phyloP scores from a whole-genome alignment of 2,888 invertebrate genomes.

The Caenorhabditis becei region DNA sequence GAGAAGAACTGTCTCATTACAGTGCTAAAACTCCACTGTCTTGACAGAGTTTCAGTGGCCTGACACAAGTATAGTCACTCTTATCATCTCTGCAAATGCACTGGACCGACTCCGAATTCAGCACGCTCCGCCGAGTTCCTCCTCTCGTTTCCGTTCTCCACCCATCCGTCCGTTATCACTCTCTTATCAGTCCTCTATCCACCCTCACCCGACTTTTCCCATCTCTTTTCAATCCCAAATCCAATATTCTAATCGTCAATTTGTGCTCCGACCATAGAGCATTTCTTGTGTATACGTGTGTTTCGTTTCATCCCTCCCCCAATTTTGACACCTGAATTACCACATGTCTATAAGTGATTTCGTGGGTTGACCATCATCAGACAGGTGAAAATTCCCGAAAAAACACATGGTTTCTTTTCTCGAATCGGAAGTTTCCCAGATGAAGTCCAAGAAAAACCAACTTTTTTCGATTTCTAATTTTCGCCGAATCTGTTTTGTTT shows the following conservation, averaged over 20 bases:
- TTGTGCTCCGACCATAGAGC: slow-evolving; percentile 13
- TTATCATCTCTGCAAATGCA: background rate
- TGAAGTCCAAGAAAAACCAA: slow-evolving; percentile 1
- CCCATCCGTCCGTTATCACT: background rate
- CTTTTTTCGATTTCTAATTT: slow-evolving; percentile 1
- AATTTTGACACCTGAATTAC: background rate
- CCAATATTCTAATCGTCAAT: background rate
- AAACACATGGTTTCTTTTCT: background rate
- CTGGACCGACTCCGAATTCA: background rate
- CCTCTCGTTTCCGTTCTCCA: background rate
- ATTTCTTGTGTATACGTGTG: slow-evolving; percentile 2
- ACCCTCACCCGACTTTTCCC: background rate
- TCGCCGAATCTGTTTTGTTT: background rate
- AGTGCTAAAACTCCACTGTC: too few species aligned
- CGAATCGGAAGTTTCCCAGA: background rate
- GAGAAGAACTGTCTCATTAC: too few species aligned
- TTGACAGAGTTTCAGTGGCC: too few species aligned
- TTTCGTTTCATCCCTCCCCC: background rate
- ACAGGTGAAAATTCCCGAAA: slow-evolving; percentile 5
- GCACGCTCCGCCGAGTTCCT: background rate
- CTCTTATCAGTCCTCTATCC: background rate
- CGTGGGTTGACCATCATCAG: background rate
- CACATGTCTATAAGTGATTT: background rate
- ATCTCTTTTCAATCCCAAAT: background rate
- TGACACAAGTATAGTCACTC: background rate